Base-by-base conservation (phyloP, 2,113 vertebrate genomes). In the Etheostoma cragini region DNA sequence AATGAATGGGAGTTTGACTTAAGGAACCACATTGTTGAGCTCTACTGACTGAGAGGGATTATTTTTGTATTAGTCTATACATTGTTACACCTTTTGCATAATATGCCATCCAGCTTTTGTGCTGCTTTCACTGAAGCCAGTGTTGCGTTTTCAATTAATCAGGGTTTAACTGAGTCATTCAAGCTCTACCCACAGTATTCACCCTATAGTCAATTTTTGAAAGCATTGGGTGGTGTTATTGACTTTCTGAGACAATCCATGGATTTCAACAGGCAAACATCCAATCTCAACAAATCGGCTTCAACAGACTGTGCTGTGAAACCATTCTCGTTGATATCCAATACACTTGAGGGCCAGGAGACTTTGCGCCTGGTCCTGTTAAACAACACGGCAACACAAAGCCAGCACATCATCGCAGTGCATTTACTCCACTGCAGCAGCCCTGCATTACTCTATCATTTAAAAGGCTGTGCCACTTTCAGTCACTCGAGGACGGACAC, bases 401-500 rank as follows among this genome's bases (percentile, higher is more conserved):
- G 77, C 70, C 82, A 12, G 72, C 74, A 74, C 77, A 81, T 80
- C 83, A 65, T 79, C 64, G 52, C 56, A 21, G 66, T 74, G 73
- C 69, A 54, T 83, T 89, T 57, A 62, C 80, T 69, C 60, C 66
- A 78, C 67, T 12, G 80, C 88, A 74, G 80, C 81, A 79, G 72
- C 76, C 13, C 85, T 33, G 66, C 67, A 72, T 78, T 63, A 72
- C 68, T 80, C 75, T 78, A 66, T 83, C 81, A 46, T 61, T 84
- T 78, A 65, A 76, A 90, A 87, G 78, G 67, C 83, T 78, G 86
- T 76, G 70, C 76, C 84, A 74, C 86, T 91, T 91, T 80, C 87
- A 86, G 89, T 91, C 91, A 92, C 89, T 89, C 42, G 91, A 88
- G 89, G 81, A 87, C 89, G 78, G 84, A 89, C 89, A 94, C 90